Conservation (phyloP, 2,888 invertebrate genomes). For the Dilophus febrilis region DNA sequence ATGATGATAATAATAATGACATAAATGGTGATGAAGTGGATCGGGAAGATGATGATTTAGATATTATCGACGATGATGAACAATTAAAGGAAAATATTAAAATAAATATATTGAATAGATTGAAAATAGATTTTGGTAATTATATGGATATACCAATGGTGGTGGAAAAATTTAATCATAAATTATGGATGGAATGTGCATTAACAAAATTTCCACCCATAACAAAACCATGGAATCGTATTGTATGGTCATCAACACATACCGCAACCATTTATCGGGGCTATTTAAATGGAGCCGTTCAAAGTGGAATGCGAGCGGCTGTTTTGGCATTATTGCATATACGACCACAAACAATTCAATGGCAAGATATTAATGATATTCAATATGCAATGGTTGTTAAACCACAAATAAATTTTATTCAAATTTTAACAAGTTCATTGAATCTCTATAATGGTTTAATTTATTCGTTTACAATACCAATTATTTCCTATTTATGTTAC, state of each 20-base stretch:
- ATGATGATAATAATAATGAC: no score
- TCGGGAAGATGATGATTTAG: constrained; percentile 9
- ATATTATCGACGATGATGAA: no score
- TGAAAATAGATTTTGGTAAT: constrained; percentile 9
- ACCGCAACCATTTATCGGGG: constrained; percentile 21
- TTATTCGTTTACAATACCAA: constrained; percentile 11
- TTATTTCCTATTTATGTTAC: constrained; percentile 5
- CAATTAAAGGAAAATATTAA: no score
- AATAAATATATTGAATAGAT: constrained; percentile 12
- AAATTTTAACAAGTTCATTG: constrained; percentile 16
- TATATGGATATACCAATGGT: constrained; percentile 20
- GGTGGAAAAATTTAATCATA: constrained; percentile 13
- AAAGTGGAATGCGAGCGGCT: constrained; percentile 26
- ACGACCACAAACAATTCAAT: constrained; percentile 23
- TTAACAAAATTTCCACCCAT: constrained; percentile 14
- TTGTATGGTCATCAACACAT: constrained; percentile 24
- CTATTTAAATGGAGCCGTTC: constrained; percentile 24
- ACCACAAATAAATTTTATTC: constrained; percentile 7
- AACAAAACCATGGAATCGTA: constrained; percentile 21
- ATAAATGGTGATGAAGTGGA: no score
- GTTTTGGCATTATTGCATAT: constrained; percentile 19
- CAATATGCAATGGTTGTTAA: constrained; percentile 13
- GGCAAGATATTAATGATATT: constrained; percentile 22
- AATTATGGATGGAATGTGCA: constrained; percentile 15
- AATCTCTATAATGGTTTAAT: constrained; percentile 24